Base-by-base conservation (phyloP, 2,888 invertebrate species). In the Tachina fera region DNA sequence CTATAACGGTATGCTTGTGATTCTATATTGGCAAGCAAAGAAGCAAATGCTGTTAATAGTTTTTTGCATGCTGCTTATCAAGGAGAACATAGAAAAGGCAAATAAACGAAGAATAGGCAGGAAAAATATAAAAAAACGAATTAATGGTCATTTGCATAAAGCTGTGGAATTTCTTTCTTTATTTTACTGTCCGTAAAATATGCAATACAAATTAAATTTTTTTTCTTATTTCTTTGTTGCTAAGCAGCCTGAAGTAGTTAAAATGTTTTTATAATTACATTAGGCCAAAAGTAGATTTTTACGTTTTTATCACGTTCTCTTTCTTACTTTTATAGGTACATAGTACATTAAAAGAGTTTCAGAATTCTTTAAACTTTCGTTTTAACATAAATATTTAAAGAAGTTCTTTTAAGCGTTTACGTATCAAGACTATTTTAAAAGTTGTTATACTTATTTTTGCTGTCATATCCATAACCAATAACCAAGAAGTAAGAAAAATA, bases 21-120 rank as follows among this genome's bases (percentile, higher is more conserved):
- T 61, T 53, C 51, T 31, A 31, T 75, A 3, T 47, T 39, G 8
- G 47, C 56, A n/a, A 56, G 49, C 51, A 9, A 49, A 74, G 60
- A 53, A 79, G n/a, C 83, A 83, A 79, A 79, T 86, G 86, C 67
- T 79, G 53, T 86, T 86, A 86, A 86, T 86, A 76, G 65, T 61
- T 63, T 78, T 79, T 60, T 71, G 5, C 79, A 76, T 79, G 76
- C 71, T 10, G 78, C 72, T 76, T 47, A 53, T n/a, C 13, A 61
- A 39, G 19, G 82, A 82, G 65, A 65, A n/a, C 65, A 41, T 53
- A 47, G 70, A 22, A 67, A 72, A 19, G 11, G 19, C 22, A 49
- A 60, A 22, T 3, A 56, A 16, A 56, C 16, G 51, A 43, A 56
- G 11, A 19, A 56, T 43, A 70, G 9, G 19, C 19, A 41, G 4